phyloP scores from a whole-genome alignment of 1,140 invertebrate species.

The Phenacoccus solenopsis region DNA sequence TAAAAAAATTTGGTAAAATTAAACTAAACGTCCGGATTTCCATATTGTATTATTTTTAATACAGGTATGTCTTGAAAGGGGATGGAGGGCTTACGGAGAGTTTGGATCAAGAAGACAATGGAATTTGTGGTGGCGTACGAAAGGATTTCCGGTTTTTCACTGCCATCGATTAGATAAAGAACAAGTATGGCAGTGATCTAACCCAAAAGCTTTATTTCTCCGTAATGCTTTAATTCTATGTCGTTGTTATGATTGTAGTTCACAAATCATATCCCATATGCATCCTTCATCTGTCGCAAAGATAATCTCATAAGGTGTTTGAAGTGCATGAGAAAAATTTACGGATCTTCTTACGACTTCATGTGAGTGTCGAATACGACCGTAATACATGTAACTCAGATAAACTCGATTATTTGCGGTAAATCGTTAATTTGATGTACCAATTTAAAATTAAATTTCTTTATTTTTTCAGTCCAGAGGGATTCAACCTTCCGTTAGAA shows the following conservation, averaged over 20 bases:
- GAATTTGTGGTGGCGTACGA: slow-evolving; percentile 74
- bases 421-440: background rate
- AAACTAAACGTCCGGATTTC: background rate
- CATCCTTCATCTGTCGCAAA: slow-evolving; percentile 65
- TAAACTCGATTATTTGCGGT: background rate
- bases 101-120: slow-evolving; percentile 44
- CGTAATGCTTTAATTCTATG: no score
- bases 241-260: slow-evolving; percentile 50
- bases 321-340: slow-evolving; percentile 65
- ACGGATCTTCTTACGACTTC: slow-evolving; percentile 69
- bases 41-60: slow-evolving; percentile 9
- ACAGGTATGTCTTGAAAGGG: slow-evolving; percentile 62
- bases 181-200: slow-evolving; percentile 43
- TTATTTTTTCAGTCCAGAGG: slow-evolving; percentile 44
- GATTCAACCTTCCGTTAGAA: slow-evolving; percentile 68
- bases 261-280: slow-evolving; percentile 72
- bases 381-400: background rate
- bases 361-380: slow-evolving; percentile 41
- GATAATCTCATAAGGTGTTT: slow-evolving; percentile 63
- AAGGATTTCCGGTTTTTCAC: slow-evolving; percentile 52
- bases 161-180: slow-evolving; percentile 54
- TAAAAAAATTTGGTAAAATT: background rate
- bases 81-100: slow-evolving; percentile 61
- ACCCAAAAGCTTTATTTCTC: no score
- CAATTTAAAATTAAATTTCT: background rate